A percentile compares a stretch with the other conserved stretches of the same genome.
Evolutionary conservation across 1,140 invertebrate genomes (phyloP).

Genomic region (Diachasmimorpha longicaudata): DNA sequence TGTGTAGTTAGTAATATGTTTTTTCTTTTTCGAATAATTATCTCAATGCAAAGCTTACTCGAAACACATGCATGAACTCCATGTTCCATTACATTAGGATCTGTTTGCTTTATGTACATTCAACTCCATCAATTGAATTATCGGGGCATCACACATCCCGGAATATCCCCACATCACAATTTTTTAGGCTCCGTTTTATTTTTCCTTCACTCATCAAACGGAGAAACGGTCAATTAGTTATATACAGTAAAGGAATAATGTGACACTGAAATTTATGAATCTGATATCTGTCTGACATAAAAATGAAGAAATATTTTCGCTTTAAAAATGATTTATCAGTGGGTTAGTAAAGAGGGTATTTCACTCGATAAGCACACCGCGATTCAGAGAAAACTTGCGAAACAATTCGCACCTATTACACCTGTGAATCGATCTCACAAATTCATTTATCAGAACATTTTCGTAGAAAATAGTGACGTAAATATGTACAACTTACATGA

Average conservation of each 20-base stretch:
- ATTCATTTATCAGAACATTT: background rate
- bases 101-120: constrained; percentile 18
- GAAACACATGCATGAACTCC: constrained; percentile 9
- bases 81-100: constrained; percentile 6
- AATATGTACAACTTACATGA: constrained; percentile 17
- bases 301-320: background rate
- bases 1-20: background rate
- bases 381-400: background rate
- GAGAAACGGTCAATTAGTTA: constrained; percentile 21
- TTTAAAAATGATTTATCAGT: background rate
- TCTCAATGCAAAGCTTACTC: constrained; percentile 14
- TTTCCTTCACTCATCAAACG: constrained; percentile 1
- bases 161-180: constrained; percentile 5
- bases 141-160: background rate
- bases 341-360: background rate
- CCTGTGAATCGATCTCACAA: background rate
- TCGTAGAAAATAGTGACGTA: constrained; percentile 17
- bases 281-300: background rate
- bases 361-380: constrained; percentile 6
- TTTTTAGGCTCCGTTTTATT: background rate
- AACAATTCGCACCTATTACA: background rate
- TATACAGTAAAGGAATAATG: constrained; percentile 18
- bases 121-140: background rate
- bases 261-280: background rate
- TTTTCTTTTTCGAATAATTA: background rate